phyloP scores from a whole-genome alignment of 2,113 vertebrate species.

The Sigmodon hispidus region DNA sequence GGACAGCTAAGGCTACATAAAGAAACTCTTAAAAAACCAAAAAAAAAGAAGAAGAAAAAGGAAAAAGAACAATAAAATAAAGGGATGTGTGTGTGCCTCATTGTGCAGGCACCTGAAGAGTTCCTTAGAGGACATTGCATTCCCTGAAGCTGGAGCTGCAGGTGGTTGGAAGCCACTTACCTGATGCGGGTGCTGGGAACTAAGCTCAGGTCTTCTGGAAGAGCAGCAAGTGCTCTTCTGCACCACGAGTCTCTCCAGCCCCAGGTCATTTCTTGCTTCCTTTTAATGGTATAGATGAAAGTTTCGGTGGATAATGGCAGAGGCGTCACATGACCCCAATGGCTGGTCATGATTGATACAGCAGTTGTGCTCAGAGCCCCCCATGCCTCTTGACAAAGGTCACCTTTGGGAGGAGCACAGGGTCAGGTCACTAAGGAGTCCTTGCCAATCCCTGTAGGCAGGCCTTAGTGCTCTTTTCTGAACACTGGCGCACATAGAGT shows the following conservation, averaged over 20 bases:
- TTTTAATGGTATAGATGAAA: constrained; percentile 2
- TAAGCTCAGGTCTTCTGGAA: neutral
- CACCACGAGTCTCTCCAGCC: neutral
- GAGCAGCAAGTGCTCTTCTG: neutral
- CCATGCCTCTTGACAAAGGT: neutral
- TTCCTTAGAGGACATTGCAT: neutral
- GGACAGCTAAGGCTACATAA: neutral
- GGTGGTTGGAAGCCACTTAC: no score
- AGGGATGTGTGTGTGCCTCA: neutral
- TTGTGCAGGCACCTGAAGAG: neutral
- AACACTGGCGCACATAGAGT: neutral
- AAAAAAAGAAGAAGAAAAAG: neutral
- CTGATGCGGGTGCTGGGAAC: neutral
- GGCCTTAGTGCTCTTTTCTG: neutral
- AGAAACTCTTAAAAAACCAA: neutral
- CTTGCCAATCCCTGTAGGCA: neutral
- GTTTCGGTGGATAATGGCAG: neutral
- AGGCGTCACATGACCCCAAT: neutral
- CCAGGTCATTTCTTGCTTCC: neutral
- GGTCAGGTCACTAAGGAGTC: neutral
- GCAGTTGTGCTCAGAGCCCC: neutral
- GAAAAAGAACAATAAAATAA: no score
- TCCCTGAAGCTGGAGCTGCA: neutral
- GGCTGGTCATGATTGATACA: neutral
- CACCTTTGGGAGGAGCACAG: constrained; percentile 1